Conservation (phyloP, 2,888 invertebrate species). For the Aphrophora alni region DNA sequence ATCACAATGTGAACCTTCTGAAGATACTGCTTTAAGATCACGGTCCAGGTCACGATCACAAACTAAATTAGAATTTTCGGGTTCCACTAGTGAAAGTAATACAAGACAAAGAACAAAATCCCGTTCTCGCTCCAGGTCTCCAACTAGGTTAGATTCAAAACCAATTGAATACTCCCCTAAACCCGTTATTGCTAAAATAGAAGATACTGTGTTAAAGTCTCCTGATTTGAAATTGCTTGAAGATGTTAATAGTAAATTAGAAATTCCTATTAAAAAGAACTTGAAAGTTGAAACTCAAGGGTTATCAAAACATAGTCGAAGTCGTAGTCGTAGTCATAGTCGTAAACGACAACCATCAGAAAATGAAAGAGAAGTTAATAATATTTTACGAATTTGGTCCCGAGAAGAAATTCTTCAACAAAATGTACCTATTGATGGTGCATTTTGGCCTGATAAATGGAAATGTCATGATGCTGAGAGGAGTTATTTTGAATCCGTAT, state of each 20-base stretch:
- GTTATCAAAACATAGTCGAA: conserved; percentile 6
- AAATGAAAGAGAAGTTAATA: conserved; percentile 29
- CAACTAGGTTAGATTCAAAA: background rate
- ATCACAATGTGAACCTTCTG: conserved; percentile 2
- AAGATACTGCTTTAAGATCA: background rate
- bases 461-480: conserved; percentile 44
- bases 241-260: background rate
- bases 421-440: conserved; percentile 22
- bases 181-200: background rate
- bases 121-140: background rate
- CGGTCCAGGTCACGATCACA: background rate
- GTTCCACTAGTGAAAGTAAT: background rate
- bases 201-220: background rate
- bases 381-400: conserved; percentile 27
- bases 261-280: background rate
- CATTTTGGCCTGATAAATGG: conserved; percentile 46
- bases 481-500: conserved; percentile 21
- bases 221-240: background rate
- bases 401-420: conserved; percentile 28
- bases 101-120: background rate
- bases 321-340: conserved; percentile 1
- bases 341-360: conserved; percentile 24
- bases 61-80: background rate
- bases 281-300: background rate
- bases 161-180: background rate